Percentiles rank a stretch among this genome's conserved stretches.
These are phyloP conservation scores for Rhinopithecus roxellana DNA, from an alignment of 2,113 vertebrate species.

Conservation along the genomic window DNA sequence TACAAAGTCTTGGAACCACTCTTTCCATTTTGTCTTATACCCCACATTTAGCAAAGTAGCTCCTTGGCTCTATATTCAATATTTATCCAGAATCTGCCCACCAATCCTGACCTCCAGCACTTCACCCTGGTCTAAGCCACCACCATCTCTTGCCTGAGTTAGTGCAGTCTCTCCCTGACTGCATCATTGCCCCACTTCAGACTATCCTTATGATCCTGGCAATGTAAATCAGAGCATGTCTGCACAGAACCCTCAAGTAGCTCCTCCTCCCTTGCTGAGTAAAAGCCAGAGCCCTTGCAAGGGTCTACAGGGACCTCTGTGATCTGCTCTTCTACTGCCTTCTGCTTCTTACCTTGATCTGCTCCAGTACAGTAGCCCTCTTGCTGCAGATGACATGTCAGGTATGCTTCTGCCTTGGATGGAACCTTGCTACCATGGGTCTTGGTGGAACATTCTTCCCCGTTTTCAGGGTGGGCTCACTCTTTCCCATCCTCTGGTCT, in stretches of 20 bases:
- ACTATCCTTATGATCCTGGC: neutral
- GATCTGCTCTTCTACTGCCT: accelerated
- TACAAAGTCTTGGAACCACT: neutral
- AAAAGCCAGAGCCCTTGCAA: neutral
- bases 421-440: accelerated
- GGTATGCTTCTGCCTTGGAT: accelerated
- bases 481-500: neutral
- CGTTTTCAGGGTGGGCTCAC: neutral
- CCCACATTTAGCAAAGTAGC: neutral
- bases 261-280: neutral
- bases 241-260: neutral
- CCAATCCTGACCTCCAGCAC: neutral
- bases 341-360: neutral
- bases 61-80: neutral
- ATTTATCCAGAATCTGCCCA: neutral
- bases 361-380: neutral
- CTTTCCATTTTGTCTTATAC: neutral
- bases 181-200: neutral
- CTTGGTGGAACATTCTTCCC: neutral
- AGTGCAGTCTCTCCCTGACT: neutral
- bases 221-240: neutral
- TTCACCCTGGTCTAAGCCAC: neutral
- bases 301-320: neutral
- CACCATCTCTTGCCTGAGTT: neutral
- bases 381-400: no score